Conservation (phyloP, 2,113 vertebrate species). For the Megaceryle maxima region DNA sequence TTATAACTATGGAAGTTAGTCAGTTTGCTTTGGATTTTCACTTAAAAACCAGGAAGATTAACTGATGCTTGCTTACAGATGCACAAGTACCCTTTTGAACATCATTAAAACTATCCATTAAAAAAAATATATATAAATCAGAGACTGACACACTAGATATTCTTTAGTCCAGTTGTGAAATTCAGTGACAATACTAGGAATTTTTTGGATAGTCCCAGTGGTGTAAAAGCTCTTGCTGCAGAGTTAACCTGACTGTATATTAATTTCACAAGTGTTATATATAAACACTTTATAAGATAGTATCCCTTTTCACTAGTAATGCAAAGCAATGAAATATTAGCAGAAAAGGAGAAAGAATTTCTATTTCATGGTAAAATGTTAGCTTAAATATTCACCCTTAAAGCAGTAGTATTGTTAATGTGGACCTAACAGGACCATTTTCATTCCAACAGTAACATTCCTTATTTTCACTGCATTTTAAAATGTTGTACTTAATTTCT, state of each 20-base stretch:
- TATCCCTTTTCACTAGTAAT: neutral
- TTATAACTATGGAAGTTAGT: neutral
- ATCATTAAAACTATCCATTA: neutral
- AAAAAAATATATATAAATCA: neutral
- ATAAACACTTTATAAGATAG: neutral
- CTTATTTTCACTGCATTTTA: neutral
- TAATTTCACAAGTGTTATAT: neutral
- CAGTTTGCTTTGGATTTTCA: neutral
- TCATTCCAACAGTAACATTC: neutral
- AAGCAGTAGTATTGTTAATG: neutral
- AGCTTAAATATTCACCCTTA: neutral
- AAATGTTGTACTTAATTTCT: neutral
- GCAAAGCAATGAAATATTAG: neutral
- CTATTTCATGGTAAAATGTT: neutral
- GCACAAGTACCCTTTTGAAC: neutral
- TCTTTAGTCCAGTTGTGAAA: neutral
- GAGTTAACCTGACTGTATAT: neutral
- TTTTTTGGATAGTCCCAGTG: neutral
- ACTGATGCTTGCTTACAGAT: neutral
- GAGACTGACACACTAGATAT: neutral
- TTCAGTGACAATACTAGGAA: neutral
- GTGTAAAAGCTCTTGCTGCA: neutral
- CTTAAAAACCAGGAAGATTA: constrained; percentile 10
- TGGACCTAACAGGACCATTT: neutral
- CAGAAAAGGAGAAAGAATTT: neutral